Base-by-base conservation (phyloP, 2,113 vertebrate species). In the Saccopteryx bilineata region DNA sequence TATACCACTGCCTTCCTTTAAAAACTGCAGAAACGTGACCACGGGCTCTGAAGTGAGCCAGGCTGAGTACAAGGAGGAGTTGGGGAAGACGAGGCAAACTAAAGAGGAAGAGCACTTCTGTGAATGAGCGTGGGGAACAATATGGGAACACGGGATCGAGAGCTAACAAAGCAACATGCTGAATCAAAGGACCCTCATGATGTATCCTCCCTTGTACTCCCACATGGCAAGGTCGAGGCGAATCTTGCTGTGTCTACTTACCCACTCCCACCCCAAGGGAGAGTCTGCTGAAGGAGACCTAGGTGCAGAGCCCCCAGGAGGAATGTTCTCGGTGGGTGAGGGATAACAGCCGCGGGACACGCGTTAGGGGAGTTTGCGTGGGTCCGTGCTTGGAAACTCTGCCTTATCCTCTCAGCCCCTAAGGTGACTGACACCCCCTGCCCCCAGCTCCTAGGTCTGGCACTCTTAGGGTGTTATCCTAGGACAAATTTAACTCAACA, bases 281-380 rank as follows among this genome's bases (percentile, higher is more conserved):
- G 91, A 31, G 2, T 79, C 66, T 63, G 1, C 50, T 26, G 28
- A 54, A 50, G 23, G 65, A 83, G 26, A 60, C 54, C 63, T 58
- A 8, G 24, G 21, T 52, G 9, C 5, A 46, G 50, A 39, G 60
- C 7, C 17, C 5, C 23, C 11, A 9, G 3, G 33, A 82, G 65
- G 23, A 52, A 7, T 46, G 10, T 48, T 39, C 9, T 24, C 2
- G 4, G 4, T 28, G 9, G 33, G 18, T 72, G 31, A 96, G 9
- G 7, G 33, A 7, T 5, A 15, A 31, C 17, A 56, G 23, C 14
- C 5, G 0, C 11, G 52, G 33, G 2, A 1, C 31, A 14, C 19
- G 2, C 5, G 5, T 39, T 39, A 39, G 39, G 39, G 39, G 39
- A 39, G 39, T 39, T 39, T 13, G 21, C 0, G 0, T 23, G 2